These are phyloP conservation scores for Sebastes itinus DNA, from an alignment of 2,797 vertebrate species.

Conservation along the genomic window DNA sequence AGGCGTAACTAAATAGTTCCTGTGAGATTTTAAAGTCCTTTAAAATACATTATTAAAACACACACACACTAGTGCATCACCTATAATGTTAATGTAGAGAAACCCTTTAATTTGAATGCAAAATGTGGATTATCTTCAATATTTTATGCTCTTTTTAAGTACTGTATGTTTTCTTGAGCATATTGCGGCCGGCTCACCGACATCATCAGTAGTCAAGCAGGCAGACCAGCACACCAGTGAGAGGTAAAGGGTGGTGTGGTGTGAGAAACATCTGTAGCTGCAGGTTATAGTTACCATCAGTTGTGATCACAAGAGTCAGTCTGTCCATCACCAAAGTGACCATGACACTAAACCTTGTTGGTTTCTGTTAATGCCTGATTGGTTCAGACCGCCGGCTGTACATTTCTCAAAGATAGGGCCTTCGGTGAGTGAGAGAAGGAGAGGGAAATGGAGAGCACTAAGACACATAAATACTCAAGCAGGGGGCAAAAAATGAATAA, in stretches of 20 bases:
- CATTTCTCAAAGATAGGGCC: background rate
- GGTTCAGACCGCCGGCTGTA: background rate
- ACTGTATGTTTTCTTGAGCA: background rate
- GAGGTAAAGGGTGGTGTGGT: background rate
- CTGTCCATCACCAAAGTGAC: too few species aligned
- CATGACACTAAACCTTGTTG: too few species aligned
- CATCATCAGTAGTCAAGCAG: background rate
- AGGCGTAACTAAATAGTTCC: background rate
- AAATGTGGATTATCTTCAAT: slow-evolving; percentile 5
- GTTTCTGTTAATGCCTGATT: background rate
- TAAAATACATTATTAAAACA: slow-evolving; percentile 1
- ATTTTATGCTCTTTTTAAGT: background rate
- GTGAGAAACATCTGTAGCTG: too few species aligned
- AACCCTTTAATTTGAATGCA: background rate
- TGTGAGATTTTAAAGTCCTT: slow-evolving; percentile 1
- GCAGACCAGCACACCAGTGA: background rate
- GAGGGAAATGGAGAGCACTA: too few species aligned
- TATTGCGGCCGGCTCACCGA: background rate
- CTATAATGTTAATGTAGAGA: background rate
- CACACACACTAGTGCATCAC: background rate
- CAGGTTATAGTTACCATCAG: too few species aligned
- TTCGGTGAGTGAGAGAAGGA: too few species aligned
- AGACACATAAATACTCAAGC: too few species aligned
- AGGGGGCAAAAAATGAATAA: too few species aligned
- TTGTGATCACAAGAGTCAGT: too few species aligned